These are phyloP conservation scores for Belgica antarctica DNA, from an alignment of 2,888 invertebrate genomes.

Conservation along the genomic window DNA sequence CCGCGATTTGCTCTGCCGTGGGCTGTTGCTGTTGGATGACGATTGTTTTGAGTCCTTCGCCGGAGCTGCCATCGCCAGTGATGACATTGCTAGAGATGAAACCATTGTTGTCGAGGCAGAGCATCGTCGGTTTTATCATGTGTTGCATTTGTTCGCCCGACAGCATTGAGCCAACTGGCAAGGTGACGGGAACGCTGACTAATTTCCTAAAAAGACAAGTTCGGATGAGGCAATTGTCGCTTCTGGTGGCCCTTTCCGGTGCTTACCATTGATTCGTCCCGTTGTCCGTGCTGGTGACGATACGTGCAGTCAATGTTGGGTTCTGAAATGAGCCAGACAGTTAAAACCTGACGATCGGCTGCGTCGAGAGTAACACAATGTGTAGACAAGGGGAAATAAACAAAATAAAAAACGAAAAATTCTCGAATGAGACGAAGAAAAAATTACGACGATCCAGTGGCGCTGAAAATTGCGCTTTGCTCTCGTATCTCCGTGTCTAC, in stretches of 20 bases:
- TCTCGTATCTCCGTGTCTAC: neutral
- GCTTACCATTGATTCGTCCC: slow-evolving; percentile 39
- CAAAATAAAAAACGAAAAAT: slow-evolving; percentile 40
- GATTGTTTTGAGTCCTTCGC: slow-evolving; percentile 71
- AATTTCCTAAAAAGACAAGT: slow-evolving; percentile 48
- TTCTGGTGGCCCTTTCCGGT: slow-evolving; percentile 50
- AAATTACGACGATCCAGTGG: slow-evolving; percentile 23
- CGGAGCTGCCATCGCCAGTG: slow-evolving; percentile 54
- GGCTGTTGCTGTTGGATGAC: slow-evolving; percentile 61
- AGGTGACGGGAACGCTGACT: slow-evolving; percentile 62
- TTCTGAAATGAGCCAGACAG: slow-evolving; percentile 35
- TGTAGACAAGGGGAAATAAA: slow-evolving; percentile 33
- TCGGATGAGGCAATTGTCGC: slow-evolving; percentile 48
- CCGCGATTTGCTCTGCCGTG: slow-evolving; percentile 48
- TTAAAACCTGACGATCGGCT: neutral
- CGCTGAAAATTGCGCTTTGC: neutral
- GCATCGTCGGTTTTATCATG: slow-evolving; percentile 72
- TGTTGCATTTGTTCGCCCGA: slow-evolving; percentile 78
- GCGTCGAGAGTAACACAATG: neutral
- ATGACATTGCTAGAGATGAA: slow-evolving; percentile 69
- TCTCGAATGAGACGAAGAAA: slow-evolving; percentile 37
- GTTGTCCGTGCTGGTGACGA: slow-evolving; percentile 47
- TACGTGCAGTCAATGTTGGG: slow-evolving; percentile 45
- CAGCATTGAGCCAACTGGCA: slow-evolving; percentile 79
- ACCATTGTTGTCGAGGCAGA: slow-evolving; percentile 83